Percentiles rank a stretch among this genome's conserved stretches.
These are phyloP conservation scores for Falco concolor DNA, from an alignment of 2,797 vertebrate species.

Conservation along the genomic window DNA sequence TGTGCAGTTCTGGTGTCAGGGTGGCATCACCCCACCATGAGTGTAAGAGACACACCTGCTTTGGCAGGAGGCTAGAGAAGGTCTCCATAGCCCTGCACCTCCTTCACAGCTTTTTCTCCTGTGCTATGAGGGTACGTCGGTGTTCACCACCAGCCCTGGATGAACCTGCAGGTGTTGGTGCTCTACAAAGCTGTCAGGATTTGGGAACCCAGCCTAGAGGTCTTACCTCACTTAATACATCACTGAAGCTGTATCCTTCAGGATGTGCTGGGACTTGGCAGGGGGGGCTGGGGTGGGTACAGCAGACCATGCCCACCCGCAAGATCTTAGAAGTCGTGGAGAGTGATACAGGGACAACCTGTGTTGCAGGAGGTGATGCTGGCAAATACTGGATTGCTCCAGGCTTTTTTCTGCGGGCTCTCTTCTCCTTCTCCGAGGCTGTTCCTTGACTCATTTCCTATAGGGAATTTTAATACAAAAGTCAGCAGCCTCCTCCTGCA, in stretches of 20 bases:
- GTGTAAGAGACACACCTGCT: background rate
- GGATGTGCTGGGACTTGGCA: background rate
- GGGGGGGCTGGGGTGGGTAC: background rate
- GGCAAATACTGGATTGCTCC: background rate
- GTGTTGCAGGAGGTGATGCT: background rate
- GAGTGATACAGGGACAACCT: background rate
- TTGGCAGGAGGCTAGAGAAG: background rate
- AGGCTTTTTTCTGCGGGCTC: background rate
- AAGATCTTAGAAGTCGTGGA: background rate
- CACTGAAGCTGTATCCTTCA: background rate
- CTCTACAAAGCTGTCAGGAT: background rate
- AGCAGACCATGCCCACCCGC: rapidly evolving
- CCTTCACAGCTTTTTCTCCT: background rate
- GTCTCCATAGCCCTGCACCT: background rate
- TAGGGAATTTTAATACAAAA: background rate
- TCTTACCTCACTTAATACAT: background rate
- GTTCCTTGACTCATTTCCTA: background rate
- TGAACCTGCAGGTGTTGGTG: background rate
- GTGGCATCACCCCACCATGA: background rate
- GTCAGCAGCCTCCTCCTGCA: background rate
- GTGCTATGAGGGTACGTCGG: rapidly evolving
- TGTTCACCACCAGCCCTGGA: background rate
- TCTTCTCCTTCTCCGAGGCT: background rate
- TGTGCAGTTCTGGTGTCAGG: background rate
- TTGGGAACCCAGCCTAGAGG: background rate